Base-by-base conservation (phyloP, 2,888 invertebrate species). In the Calameuta filiformis region DNA sequence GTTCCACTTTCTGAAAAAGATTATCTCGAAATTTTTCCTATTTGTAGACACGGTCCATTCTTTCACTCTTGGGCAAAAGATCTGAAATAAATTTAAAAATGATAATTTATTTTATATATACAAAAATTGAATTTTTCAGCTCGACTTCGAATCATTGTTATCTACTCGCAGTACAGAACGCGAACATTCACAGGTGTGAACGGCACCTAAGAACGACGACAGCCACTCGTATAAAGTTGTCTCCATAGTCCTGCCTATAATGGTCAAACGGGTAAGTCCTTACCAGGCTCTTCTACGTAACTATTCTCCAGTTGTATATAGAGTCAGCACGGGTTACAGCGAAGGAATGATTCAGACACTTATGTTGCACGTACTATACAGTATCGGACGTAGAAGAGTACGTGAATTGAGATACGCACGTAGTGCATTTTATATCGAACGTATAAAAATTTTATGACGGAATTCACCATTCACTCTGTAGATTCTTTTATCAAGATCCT, bases 401-500 rank as follows among this genome's bases (percentile, higher is more conserved):
- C 23, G 56, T 56, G 23, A 56, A 56, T 56, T 23, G 56, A 6
- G 23, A 56, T 56, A 56, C 23, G 56, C 56, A 56, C 56, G 56
- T 56, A 23, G 40, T 23, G 2, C 23, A 9, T 6, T 56, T 1
- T 6, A 56, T 23, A 3, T 56, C 9, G 23, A 9, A 23, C 23
- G 23, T 56, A 23, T 56, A 23, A 23, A 9, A 15, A 23, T 56
- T 56, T 56, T 9, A 56, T 56, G 9, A 56, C 15, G 23, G 56
- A 56, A 56, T 56, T 56, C 56, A 56, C 23, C 9, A 56, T 23
- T 56, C 9, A 6, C 56, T 23, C 2, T 23, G 56, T 23, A 23
- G 15, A 56, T 23, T 56, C 23, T 23, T 56, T 23, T 56, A 23
- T 23, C 23, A 75, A 82, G 85, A 85, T 85, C 85, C 87, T 89